Evolutionary conservation across 2,888 invertebrate species (phyloP), one percentile per base, ranked within the genome.

Genomic region (Drosophila ustulata): DNA sequence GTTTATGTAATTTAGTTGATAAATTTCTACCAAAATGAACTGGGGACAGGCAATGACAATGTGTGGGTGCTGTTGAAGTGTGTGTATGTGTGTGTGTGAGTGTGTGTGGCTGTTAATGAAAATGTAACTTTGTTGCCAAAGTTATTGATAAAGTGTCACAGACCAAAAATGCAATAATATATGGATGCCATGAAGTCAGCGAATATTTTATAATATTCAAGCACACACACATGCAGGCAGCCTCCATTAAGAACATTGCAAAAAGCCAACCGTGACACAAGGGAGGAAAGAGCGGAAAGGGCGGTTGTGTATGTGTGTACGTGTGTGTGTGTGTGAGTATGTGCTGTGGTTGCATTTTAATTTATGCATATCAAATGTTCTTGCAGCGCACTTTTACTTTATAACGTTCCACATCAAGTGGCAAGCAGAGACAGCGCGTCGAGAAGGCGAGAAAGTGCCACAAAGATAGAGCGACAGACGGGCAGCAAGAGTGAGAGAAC

Each of bases 401-500:
- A 86, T 77, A 80, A 61, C 88, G 87, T 89, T 83, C 71, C 87
- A 87, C 84, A 61, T 68, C 64, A 75, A 73, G 81, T 70, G 87
- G 77, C 80, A 70, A 62, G 49, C 64, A 39, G 51, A 57, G 69
- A 62, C 61, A 80, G 41, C 57, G 39, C 43, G 46, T n/a, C 41
- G 39, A 51, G 45, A 32, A 39, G 41, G n/a, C 49, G 50, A 45
- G 49, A 68, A 58, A 46, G 52, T 47, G 56, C 55, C 30, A 52
- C 56, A 57, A 53, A 32, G 30, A 39, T 25, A 52, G 13, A 41
- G 11, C 9, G 41, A 61, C 43, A 49, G 30, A 18, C 39, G 26
- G 9, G 1, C 7, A 11, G 45, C 2, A 2, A 11, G 37, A 32
- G 26, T 53, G 43, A 43, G 41, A 52, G 55, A 50, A 18, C 49